Evolutionary conservation across 2,113 vertebrate species (phyloP).

Genomic region (Mystacornis crossleyi): DNA sequence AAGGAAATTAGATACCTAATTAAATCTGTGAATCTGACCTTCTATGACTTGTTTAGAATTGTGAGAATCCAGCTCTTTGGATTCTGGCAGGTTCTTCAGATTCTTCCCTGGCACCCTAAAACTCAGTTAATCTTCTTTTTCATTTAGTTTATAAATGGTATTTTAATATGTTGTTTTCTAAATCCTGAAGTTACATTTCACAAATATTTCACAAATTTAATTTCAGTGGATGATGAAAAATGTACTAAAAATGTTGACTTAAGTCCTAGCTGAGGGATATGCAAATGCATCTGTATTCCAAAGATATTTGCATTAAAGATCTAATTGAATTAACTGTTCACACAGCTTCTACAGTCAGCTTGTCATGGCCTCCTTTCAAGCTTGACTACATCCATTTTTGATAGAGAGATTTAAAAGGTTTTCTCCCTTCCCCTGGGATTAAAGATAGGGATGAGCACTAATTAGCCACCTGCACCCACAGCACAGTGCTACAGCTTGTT

Average conservation of each 20-base stretch:
- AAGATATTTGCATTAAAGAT: not conserved
- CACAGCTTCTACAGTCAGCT: not conserved
- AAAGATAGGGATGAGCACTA: not conserved
- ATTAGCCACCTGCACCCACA: slow-evolving; percentile 51
- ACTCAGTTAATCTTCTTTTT: not conserved
- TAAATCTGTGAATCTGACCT: not conserved
- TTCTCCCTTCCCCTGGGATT: slow-evolving; percentile 8
- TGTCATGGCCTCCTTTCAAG: not conserved
- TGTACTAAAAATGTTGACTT: not conserved
- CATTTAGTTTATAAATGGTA: not conserved
- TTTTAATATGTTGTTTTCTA: not conserved
- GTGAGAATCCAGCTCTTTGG: not conserved
- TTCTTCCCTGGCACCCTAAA: not conserved
- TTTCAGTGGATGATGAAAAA: not conserved
- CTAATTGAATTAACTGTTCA: slow-evolving; percentile 9
- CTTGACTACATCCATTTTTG: not conserved
- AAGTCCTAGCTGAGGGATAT: not conserved
- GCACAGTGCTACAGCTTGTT: slow-evolving; percentile 14
- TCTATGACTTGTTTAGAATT: not conserved
- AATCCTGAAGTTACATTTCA: not conserved
- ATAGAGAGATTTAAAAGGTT: slow-evolving; percentile 4
- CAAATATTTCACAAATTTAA: not conserved
- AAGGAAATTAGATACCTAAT: not conserved
- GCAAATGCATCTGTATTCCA: not conserved
- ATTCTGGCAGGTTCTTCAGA: not conserved